These are phyloP conservation scores for Argyresthia albistria DNA, from an alignment of 2,888 invertebrate species.

Conservation along the genomic window DNA sequence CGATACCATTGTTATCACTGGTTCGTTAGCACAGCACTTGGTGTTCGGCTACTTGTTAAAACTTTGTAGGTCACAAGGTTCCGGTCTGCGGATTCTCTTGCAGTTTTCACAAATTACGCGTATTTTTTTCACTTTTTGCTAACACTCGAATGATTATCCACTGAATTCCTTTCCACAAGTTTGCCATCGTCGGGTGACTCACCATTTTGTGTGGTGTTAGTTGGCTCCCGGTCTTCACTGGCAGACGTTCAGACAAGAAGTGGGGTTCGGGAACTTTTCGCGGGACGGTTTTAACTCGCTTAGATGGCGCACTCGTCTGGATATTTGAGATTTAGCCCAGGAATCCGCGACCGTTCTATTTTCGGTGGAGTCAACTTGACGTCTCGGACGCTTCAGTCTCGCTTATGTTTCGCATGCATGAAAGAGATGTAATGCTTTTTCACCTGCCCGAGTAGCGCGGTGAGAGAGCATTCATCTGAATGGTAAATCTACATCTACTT, in stretches of 20 bases:
- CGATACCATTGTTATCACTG: slow-evolving; percentile 33
- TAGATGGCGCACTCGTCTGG: slow-evolving; percentile 80
- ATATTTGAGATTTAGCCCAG: slow-evolving; percentile 76
- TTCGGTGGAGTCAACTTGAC: slow-evolving; percentile 52
- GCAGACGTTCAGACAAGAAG: slow-evolving; percentile 84
- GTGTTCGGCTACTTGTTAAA: slow-evolving; percentile 19
- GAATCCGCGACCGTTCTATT: slow-evolving; percentile 71
- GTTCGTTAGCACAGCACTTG: slow-evolving; percentile 43
- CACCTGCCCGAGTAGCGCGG: slow-evolving; percentile 30
- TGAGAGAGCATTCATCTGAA: slow-evolving; percentile 36
- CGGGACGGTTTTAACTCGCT: slow-evolving; percentile 81
- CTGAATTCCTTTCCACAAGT: slow-evolving; percentile 60
- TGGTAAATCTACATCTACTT: slow-evolving; percentile 67
- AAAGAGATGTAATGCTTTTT: slow-evolving; percentile 42
- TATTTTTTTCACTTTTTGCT: slow-evolving; percentile 34
- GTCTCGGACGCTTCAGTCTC: slow-evolving; percentile 37
- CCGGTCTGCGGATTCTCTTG: slow-evolving; percentile 51
- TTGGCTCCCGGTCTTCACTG: slow-evolving; percentile 79
- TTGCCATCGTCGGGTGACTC: slow-evolving; percentile 67
- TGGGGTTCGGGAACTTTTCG: slow-evolving; percentile 79
- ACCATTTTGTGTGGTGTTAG: slow-evolving; percentile 79
- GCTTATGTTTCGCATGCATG: slow-evolving; percentile 23
- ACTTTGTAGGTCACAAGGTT: slow-evolving; percentile 21
- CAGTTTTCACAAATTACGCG: slow-evolving; percentile 32
- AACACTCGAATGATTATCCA: slow-evolving; percentile 47